A percentile compares a stretch with the other conserved stretches of the same genome.
Conservation (phyloP, 1,140 invertebrate species). For the Drosophila pallidifrons region DNA sequence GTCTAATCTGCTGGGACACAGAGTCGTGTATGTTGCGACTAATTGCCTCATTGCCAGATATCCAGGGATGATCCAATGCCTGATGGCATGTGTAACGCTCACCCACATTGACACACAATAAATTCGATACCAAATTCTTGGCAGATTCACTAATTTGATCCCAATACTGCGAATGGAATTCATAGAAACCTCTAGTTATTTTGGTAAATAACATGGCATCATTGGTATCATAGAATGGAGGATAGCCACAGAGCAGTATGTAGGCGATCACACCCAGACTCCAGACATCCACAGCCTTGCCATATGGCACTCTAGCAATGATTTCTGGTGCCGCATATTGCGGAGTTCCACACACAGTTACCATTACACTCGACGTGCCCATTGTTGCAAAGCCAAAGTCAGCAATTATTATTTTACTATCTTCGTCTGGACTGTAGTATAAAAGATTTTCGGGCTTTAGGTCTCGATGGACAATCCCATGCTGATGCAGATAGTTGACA, state of each 20-base stretch:
- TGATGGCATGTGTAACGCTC: background rate
- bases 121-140: background rate
- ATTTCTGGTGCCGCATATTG: constrained; percentile 4
- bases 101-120: background rate
- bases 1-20: constrained; percentile 5
- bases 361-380: background rate
- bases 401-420: constrained; percentile 1
- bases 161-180: background rate
- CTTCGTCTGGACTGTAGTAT: background rate
- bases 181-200: background rate
- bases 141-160: background rate
- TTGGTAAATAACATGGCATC: background rate
- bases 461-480: background rate
- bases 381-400: background rate
- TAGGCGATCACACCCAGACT: background rate
- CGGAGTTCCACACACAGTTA: background rate
- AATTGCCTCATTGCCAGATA: constrained; percentile 2
- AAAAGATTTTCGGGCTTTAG: background rate
- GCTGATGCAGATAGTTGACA: constrained; percentile 1
- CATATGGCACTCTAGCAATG: background rate
- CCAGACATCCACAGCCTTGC: background rate
- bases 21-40: background rate
- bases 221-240: background rate
- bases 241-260: constrained; percentile 3
- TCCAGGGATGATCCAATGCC: background rate